Base-by-base conservation (phyloP, 2,797 vertebrate species). In the Lithobates sylvaticus region DNA sequence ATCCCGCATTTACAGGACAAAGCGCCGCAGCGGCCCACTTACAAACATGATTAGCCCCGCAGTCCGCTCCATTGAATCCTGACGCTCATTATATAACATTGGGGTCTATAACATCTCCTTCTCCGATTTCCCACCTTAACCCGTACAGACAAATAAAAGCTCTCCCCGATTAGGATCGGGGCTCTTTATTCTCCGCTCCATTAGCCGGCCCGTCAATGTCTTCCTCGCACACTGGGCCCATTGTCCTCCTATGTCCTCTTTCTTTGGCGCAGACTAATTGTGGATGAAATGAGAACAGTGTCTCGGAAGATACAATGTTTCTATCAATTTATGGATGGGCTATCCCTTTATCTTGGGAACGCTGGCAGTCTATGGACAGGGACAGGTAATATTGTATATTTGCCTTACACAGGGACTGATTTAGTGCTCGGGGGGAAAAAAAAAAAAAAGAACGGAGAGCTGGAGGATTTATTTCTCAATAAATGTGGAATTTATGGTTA, bases 201-300 rank as follows among this genome's bases (percentile, higher is more conserved):
- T 75, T 88, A 86, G 76, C 88, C 85, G 42, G 2, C 42, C 88
- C 88, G 88, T 89, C 89, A 88, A 84, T 92, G 92, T 90, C 84
- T 84, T 44, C 39, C 64, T 82, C 89, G 82, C 50, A 90, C 88
- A 90, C 78, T 87, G 90, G 88, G 83, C 84, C 89, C 89, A 89
- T 94, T 92, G 90, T 91, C 81, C 90, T 76, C 16, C 44, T 10
- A 85, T 88, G 88, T 90, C 87, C 39, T 58, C 27, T 88, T 92
- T 23, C 91, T 88, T 90, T 91, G 85, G 78, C 73, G 85, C n/a
- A 65, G 47, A 18, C 88, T 47, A 90, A 92, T 92, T 90, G 44
- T 54, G 68, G 90, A 88, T 39, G 67, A 70, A 54, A 67, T 83
- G 86, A 91, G 90, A 89, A 88, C 87, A 87, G 88, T 78, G 84